phyloP scores from a whole-genome alignment of 2,888 invertebrate genomes.

The Mimas tiliae region DNA sequence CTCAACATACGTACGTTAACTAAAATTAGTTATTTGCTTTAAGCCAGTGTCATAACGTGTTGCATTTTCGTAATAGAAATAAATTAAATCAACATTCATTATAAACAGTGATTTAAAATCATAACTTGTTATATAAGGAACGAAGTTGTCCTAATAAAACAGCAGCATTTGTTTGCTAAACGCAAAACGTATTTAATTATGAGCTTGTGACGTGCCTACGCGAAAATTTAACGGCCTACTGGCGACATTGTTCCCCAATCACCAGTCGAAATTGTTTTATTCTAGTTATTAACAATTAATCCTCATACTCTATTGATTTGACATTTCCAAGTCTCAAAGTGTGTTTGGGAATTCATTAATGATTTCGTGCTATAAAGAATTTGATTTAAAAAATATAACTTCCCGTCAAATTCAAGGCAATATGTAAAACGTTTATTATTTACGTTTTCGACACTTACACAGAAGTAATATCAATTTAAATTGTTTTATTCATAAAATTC shows the following conservation, averaged over 20 bases:
- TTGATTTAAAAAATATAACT: neutral
- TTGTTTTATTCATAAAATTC: neutral
- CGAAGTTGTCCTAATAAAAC: constrained; percentile 49
- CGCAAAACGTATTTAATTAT: constrained; percentile 51
- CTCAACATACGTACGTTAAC: too few species aligned
- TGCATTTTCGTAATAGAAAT: neutral
- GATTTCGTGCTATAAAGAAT: neutral
- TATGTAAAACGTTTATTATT: neutral
- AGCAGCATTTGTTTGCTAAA: constrained; percentile 52
- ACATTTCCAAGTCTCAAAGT: constrained; percentile 43
- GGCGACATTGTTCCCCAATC: constrained; percentile 46
- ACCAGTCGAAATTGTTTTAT: constrained; percentile 54
- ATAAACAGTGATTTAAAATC: neutral
- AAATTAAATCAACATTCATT: neutral
- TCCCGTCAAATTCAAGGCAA: neutral
- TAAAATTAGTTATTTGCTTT: too few species aligned
- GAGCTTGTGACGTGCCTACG: constrained; percentile 64
- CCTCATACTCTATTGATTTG: constrained; percentile 47
- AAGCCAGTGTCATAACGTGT: too few species aligned
- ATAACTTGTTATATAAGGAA: constrained; percentile 15
- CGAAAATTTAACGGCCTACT: constrained; percentile 67
- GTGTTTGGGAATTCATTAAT: constrained; percentile 37
- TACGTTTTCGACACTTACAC: neutral
- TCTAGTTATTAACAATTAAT: constrained; percentile 59
- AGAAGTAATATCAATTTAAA: neutral